Conservation (phyloP, 37 sponge, comb jelly and placozoan species). For the Eunapius fragilis region DNA sequence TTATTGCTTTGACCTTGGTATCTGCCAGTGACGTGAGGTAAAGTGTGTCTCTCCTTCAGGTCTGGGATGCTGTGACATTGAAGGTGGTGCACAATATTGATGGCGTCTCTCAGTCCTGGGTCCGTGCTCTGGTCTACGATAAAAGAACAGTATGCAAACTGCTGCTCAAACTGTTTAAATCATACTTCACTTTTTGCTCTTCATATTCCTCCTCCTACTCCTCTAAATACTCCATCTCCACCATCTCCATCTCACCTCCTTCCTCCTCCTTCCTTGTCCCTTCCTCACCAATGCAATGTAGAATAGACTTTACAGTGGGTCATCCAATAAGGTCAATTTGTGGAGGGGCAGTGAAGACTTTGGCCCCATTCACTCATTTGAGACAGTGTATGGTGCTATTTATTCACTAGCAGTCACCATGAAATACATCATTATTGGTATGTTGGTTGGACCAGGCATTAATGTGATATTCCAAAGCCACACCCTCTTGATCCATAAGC, state of each 20-base stretch:
- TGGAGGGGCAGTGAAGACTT: conserved; percentile 81
- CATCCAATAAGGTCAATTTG: conserved; percentile 83
- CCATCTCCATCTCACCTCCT: neutral
- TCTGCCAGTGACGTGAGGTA: neutral
- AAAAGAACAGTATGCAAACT: conserved; percentile 64
- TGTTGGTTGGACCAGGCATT: neutral
- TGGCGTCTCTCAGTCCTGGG: conserved; percentile 70
- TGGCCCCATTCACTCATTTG: conserved; percentile 45
- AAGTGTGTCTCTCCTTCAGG: conserved; percentile 14
- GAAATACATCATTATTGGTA: conserved; percentile 82
- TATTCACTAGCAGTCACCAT: conserved; percentile 87
- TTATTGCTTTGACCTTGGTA: neutral
- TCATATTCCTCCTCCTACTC: neutral
- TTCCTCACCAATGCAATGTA: conserved; percentile 9
- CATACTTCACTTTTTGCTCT: neutral
- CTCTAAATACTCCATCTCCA: neutral
- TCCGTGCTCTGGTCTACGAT: conserved; percentile 81
- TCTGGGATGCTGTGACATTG: conserved; percentile 74
- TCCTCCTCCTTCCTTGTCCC: neutral
- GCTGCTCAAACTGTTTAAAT: neutral
- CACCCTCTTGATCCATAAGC: too few species aligned
- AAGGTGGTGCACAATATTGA: conserved; percentile 72
- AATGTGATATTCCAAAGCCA: neutral
- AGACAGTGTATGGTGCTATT: conserved; percentile 80
- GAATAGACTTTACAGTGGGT: conserved; percentile 78